Evolutionary conservation across 2,113 vertebrate species (phyloP), one percentile per base, ranked within the genome.

Genomic region (Engraulis encrasicolus): DNA sequence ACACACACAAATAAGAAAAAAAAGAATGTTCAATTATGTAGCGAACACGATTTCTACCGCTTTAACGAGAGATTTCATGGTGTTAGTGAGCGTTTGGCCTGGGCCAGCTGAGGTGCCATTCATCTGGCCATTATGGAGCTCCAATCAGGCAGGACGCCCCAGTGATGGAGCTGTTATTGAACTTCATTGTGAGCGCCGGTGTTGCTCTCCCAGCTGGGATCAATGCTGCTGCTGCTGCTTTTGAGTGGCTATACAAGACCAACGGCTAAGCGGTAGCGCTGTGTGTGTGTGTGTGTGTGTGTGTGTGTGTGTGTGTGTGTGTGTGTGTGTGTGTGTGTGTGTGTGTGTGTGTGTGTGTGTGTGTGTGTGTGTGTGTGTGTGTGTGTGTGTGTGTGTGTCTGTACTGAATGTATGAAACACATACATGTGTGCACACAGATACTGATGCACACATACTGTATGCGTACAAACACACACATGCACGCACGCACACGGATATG

Each of bases 61-160:
- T 97, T 96, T 99, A 99, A 98, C 97, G 97, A 98, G 97, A 97
- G 97, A 99, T 99, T 99, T 99, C 98, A 99, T 95, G 98, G 96
- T 96, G 95, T 94, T 96, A 96, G 86, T 96, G 95, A 93, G 93
- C 96, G 96, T 96, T 95, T 95, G 96, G 96, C 96, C 3, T 96
- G 96, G 96, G 94, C 96, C 97, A 97, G 97, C 97, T 97, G 97
- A 98, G 96, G 96, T n/a, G 95, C 96, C 94, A 92, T 96, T 98
- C 97, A 99, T 97, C 96, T 96, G 93, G 93, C 95, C 95, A 96
- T 97, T 96, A 96, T 95, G 93, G 93, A 92, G 92, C 90, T 92
- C 96, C 96, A 97, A 97, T 98, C 94, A 92, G 91, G 91, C 92
- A 95, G 89, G 82, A 81, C 94, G 91, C 88, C 91, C 93, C 95